Base-by-base conservation (phyloP, 2,113 vertebrate species). In the Setophaga petechia region DNA sequence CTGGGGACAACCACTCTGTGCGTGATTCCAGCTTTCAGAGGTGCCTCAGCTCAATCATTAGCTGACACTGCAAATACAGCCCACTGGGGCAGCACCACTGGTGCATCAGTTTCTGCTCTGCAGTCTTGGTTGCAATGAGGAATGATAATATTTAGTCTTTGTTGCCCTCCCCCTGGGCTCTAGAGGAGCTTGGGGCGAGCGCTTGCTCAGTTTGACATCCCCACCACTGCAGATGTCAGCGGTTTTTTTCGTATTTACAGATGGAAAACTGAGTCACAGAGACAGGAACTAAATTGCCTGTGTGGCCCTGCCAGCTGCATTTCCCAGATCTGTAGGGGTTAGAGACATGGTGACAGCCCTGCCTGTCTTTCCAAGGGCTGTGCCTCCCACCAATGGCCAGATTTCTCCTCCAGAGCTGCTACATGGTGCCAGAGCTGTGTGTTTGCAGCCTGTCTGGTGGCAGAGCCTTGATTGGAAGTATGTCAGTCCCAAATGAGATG, bases 191-290 rank as follows among this genome's bases (percentile, higher is more conserved):
- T 0, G 1, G 66, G 35, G 49, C 0, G 27, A 28, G 41, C 0
- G 0, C 57, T 81, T 0, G 0, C 16, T 83, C 27, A 4, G 27
- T 59, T 68, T 0, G 1, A 5, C 2, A 1, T 61, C n/a, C 27
- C 39, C 4, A 5, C 46, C 1, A 3, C 73, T 89, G 68, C 84
- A 77, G 41, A 49, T n/a, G 52, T 81, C 77, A 55, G 46, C 0
- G 0, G 0, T 58, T 24, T 80, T 95, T 80, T 84, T 61, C 2
- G 1, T 57, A 66, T 69, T 87, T 90, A 80, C 21, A 80, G 62
- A 15, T 49, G 22, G 49, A 47, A 93, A 94, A 73, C 30, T 58
- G 81, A 94, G 65, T 74, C 43, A 5, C 37, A 25, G 57, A 59
- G 65, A 67, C n/a, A 74, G 65, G 20, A 89, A 52, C 30, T 71